Evolutionary conservation across 1,140 invertebrate species (phyloP).

Genomic region (Neodiprion pinetum): DNA sequence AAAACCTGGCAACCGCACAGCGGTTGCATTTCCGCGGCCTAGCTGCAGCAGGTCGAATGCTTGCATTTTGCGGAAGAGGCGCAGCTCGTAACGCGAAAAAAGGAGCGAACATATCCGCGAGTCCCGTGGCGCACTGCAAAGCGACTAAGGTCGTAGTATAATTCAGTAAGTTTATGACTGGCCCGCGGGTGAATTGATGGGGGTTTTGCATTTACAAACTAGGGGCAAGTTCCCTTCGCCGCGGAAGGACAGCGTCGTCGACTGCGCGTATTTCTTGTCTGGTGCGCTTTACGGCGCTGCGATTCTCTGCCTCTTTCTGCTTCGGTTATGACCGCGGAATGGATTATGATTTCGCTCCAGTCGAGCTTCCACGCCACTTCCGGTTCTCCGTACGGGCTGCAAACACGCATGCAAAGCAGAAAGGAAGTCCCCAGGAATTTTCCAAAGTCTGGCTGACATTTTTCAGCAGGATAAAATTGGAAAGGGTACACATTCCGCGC

Average conservation of each 20-base stretch:
- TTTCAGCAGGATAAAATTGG: no score
- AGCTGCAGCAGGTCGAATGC: background rate
- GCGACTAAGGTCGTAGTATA: conserved; percentile 48
- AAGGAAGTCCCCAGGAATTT: no score
- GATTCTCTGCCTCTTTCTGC: conserved; percentile 22
- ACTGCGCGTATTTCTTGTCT: conserved; percentile 62
- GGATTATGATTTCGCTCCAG: conserved; percentile 58
- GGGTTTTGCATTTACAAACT: conserved; percentile 59
- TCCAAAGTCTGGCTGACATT: no score
- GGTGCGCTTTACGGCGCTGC: conserved; percentile 58
- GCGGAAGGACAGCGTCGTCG: conserved; percentile 32
- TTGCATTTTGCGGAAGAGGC: conserved; percentile 6
- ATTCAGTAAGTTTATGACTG: conserved; percentile 64
- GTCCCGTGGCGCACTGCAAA: background rate
- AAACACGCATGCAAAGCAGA: no score
- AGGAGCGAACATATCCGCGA: background rate
- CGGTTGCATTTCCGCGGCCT: no score
- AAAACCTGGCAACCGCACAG: no score
- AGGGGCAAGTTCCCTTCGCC: conserved; percentile 53
- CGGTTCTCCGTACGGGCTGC: no score
- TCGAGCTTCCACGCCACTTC: conserved; percentile 29
- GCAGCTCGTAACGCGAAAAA: conserved; percentile 3
- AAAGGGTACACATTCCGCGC: conserved; percentile 18
- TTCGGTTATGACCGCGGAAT: conserved; percentile 58
- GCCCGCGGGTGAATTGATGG: conserved; percentile 52